These are phyloP conservation scores for Trimorus sp. DNA, from an alignment of 2,888 invertebrate genomes.

Conservation along the genomic window DNA sequence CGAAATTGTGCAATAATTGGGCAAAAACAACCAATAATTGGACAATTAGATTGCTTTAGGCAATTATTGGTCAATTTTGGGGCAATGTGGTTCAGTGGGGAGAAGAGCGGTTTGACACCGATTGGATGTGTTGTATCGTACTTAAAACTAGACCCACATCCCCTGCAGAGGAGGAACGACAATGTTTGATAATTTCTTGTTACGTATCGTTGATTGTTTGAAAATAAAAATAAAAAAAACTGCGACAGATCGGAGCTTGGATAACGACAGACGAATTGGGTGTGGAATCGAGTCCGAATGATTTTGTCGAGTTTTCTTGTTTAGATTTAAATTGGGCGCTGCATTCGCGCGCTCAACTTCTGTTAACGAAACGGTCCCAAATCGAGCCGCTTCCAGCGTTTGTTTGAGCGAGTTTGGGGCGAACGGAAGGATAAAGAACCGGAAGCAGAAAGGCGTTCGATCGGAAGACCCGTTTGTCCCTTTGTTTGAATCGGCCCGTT, in stretches of 20 bases:
- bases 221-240: too few relatives aligned
- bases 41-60: too few relatives aligned
- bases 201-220: constrained; percentile 59
- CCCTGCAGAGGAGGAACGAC: constrained; percentile 20
- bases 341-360: constrained; percentile 33
- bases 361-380: constrained; percentile 41
- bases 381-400: constrained; percentile 55
- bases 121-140: constrained; percentile 44
- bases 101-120: constrained; percentile 17
- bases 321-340: constrained; percentile 57
- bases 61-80: too few relatives aligned
- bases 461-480: constrained; percentile 18
- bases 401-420: background rate
- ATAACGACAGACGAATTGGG: background rate
- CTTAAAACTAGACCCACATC: constrained; percentile 44
- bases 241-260: constrained; percentile 23
- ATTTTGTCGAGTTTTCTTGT: constrained; percentile 49
- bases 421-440: background rate
- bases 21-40: too few relatives aligned
- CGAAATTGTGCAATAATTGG: too few relatives aligned
- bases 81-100: too few relatives aligned
- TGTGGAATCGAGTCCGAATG: background rate
- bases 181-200: constrained; percentile 58
- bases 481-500: constrained; percentile 7
- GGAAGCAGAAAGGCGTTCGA: constrained; percentile 12